phyloP scores from a whole-genome alignment of 2,888 invertebrate species.

The Drosophila affinis region DNA sequence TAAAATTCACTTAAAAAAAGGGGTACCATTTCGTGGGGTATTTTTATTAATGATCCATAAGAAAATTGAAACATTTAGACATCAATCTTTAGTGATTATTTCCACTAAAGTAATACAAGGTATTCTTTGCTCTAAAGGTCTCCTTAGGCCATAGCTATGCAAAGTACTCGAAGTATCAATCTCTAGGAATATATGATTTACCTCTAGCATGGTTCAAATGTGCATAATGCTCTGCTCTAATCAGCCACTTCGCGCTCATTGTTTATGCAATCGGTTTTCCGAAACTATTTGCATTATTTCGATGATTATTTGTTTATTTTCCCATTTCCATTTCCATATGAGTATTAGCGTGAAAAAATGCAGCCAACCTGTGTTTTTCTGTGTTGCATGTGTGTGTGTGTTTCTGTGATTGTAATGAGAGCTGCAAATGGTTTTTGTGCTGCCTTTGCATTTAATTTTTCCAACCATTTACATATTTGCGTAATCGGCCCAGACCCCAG shows the following conservation, averaged over 20 bases:
- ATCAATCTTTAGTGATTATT: background rate
- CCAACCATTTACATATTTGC: conserved; percentile 57
- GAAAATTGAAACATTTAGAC: too few species aligned
- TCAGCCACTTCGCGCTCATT: conserved; percentile 18
- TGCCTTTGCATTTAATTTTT: conserved; percentile 55
- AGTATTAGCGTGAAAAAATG: conserved; percentile 57
- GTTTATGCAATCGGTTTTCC: conserved; percentile 44
- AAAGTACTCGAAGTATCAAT: too few species aligned
- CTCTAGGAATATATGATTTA: background rate
- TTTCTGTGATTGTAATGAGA: conserved; percentile 57
- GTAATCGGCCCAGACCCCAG: conserved; percentile 52
- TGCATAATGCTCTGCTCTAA: conserved; percentile 13
- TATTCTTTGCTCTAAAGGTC: too few species aligned
- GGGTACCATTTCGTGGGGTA: background rate
- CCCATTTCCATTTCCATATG: conserved; percentile 36
- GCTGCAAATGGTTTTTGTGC: conserved; percentile 67
- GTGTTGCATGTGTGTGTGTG: too few species aligned
- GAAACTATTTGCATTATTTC: conserved; percentile 33
- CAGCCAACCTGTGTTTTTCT: conserved; percentile 22
- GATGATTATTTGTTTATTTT: conserved; percentile 52
- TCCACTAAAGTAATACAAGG: too few species aligned
- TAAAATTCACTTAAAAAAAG: background rate
- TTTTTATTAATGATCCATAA: background rate
- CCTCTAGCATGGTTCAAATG: background rate
- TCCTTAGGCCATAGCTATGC: too few species aligned